These are phyloP conservation scores for Heterochromis multidens DNA, from an alignment of 2,113 vertebrate genomes.

Conservation along the genomic window DNA sequence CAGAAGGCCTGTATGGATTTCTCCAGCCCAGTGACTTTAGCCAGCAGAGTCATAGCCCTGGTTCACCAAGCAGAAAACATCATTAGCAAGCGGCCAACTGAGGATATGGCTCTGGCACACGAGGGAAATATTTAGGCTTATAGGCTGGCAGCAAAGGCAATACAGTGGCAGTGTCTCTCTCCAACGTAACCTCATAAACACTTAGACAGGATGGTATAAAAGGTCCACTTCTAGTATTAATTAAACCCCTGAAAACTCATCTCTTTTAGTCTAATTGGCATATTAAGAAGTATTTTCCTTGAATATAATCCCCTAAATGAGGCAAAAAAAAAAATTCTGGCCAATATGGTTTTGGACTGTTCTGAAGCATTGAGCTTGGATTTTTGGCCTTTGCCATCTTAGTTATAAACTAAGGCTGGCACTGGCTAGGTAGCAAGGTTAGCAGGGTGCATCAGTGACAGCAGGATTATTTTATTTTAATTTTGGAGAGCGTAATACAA, in stretches of 20 bases:
- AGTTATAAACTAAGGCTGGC: neutral
- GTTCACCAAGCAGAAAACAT: slow-evolving; percentile 42
- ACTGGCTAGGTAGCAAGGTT: neutral
- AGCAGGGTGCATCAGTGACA: neutral
- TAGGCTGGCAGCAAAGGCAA: neutral
- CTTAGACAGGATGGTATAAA: neutral
- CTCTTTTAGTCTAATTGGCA: neutral
- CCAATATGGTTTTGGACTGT: no score
- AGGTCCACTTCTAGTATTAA: neutral
- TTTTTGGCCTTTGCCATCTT: neutral
- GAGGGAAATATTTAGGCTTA: slow-evolving; percentile 33
- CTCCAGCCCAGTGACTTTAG: neutral
- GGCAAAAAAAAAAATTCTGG: no score
- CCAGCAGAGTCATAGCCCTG: neutral
- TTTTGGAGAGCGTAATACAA: neutral
- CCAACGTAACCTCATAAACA: neutral
- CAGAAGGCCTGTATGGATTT: neutral
- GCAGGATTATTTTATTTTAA: no score
- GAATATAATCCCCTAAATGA: neutral
- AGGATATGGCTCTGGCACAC: slow-evolving; percentile 34
- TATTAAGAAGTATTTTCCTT: neutral
- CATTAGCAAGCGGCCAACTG: slow-evolving; percentile 23
- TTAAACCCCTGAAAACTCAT: neutral
- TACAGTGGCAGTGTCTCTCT: neutral
- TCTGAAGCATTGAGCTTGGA: neutral